Base-by-base conservation (phyloP, 2,888 invertebrate species). In the Polydrusus tereticollis region DNA sequence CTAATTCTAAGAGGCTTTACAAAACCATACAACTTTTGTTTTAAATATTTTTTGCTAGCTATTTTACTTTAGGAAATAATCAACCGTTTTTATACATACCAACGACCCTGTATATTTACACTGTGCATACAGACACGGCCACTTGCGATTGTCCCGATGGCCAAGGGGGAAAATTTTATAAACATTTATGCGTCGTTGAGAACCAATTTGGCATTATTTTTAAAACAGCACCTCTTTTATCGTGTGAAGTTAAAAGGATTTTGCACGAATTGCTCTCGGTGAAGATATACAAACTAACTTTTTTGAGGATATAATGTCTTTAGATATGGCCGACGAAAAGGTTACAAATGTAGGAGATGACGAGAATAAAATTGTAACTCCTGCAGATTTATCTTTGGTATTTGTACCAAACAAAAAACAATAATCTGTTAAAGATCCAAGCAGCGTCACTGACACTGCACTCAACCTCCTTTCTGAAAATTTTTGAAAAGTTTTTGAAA, bases 391-490 rank as follows among this genome's bases (percentile, higher is more conserved):
- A 7, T 38, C 10, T 38, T 38, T 12, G 36, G 36, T 12, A 38
- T 38, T 38, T 38, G 36, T 38, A 38, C 36, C 36, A 38, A 38
- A 12, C 36, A 4, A 38, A 38, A 12, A 38, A 45, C 45, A 12
- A 14, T 41, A 4, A 41, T 14, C n/a, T 47, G 10, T 16, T 18
- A 10, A 47, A 47, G 18, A 47, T 47, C 47, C 14, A 18, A 47
- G 47, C 18, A 47, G 47, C 18, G 14, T 47, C 18, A 47, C 47
- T 47, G 47, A 47, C 20, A 18, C 18, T 47, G 47, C 47, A 47
- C 47, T 47, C 26, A 26, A 26, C 26, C 47, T 10, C 47, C 47
- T 18, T 47, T 14, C 14, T 47, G 47, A 47, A 47, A 47, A 47
- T 47, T 47, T 47, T 18, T 4, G 1, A 21, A 52, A 52, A 52